Percentiles rank a stretch among this genome's conserved stretches.
These are phyloP conservation scores for Oikopleura vanhoeffeni DNA, from an alignment of 23 tunicate genomes.

Conservation along the genomic window DNA sequence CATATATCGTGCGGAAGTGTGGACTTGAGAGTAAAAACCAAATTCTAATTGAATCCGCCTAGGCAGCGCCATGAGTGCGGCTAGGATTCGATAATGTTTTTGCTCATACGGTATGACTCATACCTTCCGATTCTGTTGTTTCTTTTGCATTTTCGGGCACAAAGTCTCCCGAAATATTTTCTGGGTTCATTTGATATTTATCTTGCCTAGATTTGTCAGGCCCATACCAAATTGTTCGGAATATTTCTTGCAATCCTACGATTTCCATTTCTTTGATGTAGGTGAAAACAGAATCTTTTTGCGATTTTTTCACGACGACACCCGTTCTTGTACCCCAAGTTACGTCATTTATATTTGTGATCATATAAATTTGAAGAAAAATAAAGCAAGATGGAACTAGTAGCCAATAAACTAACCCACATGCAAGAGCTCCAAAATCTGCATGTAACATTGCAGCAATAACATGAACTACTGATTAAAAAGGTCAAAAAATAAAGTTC, in stretches of 20 bases:
- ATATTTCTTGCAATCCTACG: neutral
- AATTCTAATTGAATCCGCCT: too few species aligned
- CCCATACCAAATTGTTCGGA: neutral
- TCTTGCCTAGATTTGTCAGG: too few species aligned
- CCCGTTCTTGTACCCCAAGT: slow-evolving; percentile 73
- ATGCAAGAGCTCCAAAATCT: slow-evolving; percentile 17
- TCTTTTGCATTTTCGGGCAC: too few species aligned
- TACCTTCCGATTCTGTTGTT: too few species aligned
- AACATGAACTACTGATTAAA: neutral
- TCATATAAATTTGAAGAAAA: slow-evolving; percentile 59
- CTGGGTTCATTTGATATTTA: too few species aligned
- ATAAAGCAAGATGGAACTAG: slow-evolving; percentile 85
- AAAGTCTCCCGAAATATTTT: too few species aligned
- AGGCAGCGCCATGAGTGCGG: too few species aligned
- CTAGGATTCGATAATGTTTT: too few species aligned
- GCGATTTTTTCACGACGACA: neutral
- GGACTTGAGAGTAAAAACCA: too few species aligned
- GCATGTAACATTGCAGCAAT: neutral
- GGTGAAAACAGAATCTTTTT: neutral
- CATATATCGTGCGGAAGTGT: too few species aligned
- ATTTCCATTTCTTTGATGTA: neutral
- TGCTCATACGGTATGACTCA: too few species aligned
- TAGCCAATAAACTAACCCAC: slow-evolving; percentile 61
- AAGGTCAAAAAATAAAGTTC: neutral
- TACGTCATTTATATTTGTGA: slow-evolving; percentile 32